Evolutionary conservation across 2,888 invertebrate species (phyloP).

Genomic region (Aproaerema taeniolella): DNA sequence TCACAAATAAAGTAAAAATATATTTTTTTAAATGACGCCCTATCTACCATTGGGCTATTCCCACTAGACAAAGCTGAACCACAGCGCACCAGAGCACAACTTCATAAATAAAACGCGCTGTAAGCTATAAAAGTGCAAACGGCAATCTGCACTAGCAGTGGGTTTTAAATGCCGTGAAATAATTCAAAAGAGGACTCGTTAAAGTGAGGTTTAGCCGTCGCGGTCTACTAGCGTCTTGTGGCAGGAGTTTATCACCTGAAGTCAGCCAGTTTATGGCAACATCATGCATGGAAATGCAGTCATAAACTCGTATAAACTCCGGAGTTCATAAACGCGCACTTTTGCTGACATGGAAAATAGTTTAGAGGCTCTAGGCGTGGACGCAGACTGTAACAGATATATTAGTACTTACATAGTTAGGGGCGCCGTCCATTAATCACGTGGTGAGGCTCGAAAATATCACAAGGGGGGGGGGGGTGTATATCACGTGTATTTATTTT

Average conservation of each 20-base stretch:
- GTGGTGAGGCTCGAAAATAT: too few species aligned
- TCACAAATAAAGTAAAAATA: too few species aligned
- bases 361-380: conserved; percentile 48
- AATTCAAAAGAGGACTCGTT: conserved; percentile 66
- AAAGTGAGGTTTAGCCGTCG: conserved; percentile 63
- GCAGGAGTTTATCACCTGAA: conserved; percentile 63
- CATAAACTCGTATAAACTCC: conserved; percentile 38
- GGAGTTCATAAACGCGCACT: conserved; percentile 57
- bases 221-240: conserved; percentile 26
- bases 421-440: too few species aligned
- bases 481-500: too few species aligned
- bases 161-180: conserved; percentile 63
- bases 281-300: conserved; percentile 30
- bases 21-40: too few species aligned
- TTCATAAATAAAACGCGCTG: conserved; percentile 17
- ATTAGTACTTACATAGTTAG: too few species aligned
- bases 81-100: too few species aligned
- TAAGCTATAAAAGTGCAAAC: conserved; percentile 44
- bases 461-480: too few species aligned
- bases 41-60: too few species aligned
- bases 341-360: conserved; percentile 74
- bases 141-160: conserved; percentile 48
- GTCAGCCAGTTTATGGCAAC: conserved; percentile 45
- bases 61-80: too few species aligned
- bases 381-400: not conserved